These are phyloP conservation scores for Scophthalmus maximus DNA, from an alignment of 2,113 vertebrate genomes.

Conservation along the genomic window DNA sequence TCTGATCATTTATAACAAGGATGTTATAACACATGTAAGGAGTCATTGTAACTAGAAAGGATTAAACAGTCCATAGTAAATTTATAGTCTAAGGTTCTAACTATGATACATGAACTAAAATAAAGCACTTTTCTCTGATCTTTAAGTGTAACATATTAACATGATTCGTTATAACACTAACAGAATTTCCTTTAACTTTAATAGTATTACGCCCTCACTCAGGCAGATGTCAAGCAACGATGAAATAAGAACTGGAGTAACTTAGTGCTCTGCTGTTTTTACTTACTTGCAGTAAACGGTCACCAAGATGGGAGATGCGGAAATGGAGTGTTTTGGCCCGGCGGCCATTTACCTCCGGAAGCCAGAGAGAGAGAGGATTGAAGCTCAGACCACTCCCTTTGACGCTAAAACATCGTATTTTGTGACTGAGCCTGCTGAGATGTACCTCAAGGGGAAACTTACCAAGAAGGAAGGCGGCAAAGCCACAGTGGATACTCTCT, in stretches of 20 bases:
- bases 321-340: conserved; percentile 88
- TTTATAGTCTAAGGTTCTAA: too few species aligned
- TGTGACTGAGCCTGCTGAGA: conserved; percentile 79
- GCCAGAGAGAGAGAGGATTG: conserved; percentile 87
- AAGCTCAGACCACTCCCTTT: conserved; percentile 86
- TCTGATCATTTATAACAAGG: not conserved
- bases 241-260: not conserved
- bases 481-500: conserved; percentile 84
- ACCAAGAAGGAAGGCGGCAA: conserved; percentile 86
- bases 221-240: not conserved
- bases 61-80: too few species aligned
- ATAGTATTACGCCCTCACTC: not conserved
- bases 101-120: too few species aligned
- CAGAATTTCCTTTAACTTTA: not conserved
- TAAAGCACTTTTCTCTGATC: not conserved
- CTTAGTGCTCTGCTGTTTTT: not conserved
- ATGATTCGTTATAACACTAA: not conserved
- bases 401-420: conserved; percentile 89
- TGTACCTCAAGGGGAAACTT: conserved; percentile 87
- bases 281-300: conserved; percentile 49
- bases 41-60: too few species aligned
- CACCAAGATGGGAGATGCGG: conserved; percentile 86
- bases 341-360: conserved; percentile 89
- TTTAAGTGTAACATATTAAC: not conserved
- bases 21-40: not conserved